Base-by-base conservation (phyloP, 2,113 vertebrate genomes). In the Scytalopus superciliaris region DNA sequence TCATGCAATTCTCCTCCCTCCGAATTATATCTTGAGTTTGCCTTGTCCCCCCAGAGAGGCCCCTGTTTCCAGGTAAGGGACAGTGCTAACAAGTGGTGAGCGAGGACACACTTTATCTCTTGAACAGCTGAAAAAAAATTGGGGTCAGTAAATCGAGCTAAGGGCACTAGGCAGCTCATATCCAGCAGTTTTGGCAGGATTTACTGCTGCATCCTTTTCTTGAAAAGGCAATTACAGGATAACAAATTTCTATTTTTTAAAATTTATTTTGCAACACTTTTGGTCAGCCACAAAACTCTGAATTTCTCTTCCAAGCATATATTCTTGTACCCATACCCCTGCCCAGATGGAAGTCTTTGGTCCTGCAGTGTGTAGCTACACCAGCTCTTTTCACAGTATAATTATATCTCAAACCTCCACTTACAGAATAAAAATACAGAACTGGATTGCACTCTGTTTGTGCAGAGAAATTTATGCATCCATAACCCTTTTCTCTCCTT, bases 1-100 rank as follows among this genome's bases (percentile, higher is more conserved):
- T 98, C 99, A 99, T 99, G 99, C 99, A 99, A 97, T 85, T 97
- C 97, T 98, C 95, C 96, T 97, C 97, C 91, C 94, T 97, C 79
- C 53, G 11, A 95, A 94, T 91, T 17, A 62, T 22, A 76, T 64
- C 78, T 68, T 57, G 73, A 82, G 89, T 86, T 95, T 83, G 83
- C 75, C 63, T 86, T 75, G 79, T 85, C 63, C 84, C 63, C 83
- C 93, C 93, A 90, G 86, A 75, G 76, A 23, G 31, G 69, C 72
- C 88, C 85, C 64, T 6, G 25, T 96, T 98, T 98, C 97, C 93
- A 91, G 91, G 94, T 89, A 95, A 97, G 97, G 96, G 97, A 97
- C 97, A 97, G 98, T 98, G 98, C 98, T 99, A 99, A 99, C 98
- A 98, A 98, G 98, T 98, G 98, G 98, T 99, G 99, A 99, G 99